Evolutionary conservation across 2,888 invertebrate species (phyloP).

Genomic region (Aromia moschata): DNA sequence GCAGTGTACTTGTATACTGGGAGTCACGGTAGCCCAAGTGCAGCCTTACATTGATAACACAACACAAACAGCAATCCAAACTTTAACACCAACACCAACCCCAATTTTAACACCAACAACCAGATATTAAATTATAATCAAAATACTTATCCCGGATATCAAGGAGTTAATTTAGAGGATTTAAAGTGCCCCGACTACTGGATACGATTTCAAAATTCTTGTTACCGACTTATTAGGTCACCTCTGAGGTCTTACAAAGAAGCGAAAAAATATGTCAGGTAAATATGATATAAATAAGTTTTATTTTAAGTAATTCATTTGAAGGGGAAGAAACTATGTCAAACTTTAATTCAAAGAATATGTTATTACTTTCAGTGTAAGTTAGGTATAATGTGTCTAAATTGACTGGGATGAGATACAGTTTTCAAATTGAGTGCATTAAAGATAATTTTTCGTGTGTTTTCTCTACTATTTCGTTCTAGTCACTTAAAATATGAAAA

Average conservation of each 20-base stretch:
- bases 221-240: conserved; percentile 90
- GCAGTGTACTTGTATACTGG: conserved; percentile 31
- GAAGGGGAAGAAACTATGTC: not conserved
- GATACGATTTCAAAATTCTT: conserved; percentile 82
- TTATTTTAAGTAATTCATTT: not conserved
- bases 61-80: conserved; percentile 28
- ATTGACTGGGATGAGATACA: not conserved
- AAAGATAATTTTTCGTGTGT: too few species aligned
- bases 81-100: conserved; percentile 35
- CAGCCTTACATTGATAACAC: conserved; percentile 31
- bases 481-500: too few species aligned
- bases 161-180: conserved; percentile 52
- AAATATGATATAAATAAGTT: conserved; percentile 33
- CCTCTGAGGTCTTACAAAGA: conserved; percentile 83
- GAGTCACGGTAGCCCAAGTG: conserved; percentile 37
- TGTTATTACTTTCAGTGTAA: not conserved
- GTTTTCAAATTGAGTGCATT: not conserved
- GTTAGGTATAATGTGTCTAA: not conserved
- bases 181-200: conserved; percentile 84
- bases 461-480: too few species aligned
- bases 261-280: conserved; percentile 80
- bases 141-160: conserved; percentile 31
- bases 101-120: conserved; percentile 34
- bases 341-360: not conserved
- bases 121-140: conserved; percentile 34